Conservation (phyloP, 2,888 invertebrate species). For the Smittia aterrima region DNA sequence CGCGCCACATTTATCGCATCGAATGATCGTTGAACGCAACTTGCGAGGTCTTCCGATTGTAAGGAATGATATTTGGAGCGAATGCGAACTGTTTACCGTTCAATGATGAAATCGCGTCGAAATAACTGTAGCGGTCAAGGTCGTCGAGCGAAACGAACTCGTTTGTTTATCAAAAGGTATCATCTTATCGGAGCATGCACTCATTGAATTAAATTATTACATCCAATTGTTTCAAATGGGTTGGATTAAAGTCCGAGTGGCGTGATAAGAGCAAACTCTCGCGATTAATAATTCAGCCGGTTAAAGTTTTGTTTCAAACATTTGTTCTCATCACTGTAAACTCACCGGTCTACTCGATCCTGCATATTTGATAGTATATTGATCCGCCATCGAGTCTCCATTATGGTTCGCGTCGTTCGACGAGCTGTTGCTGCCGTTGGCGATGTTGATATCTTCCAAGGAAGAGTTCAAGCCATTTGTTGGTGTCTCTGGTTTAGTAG, state of each 20-base stretch:
- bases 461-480: constrained; percentile 17
- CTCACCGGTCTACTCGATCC: constrained; percentile 16
- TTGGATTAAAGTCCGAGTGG: too few species aligned
- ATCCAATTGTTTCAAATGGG: too few species aligned
- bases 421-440: constrained; percentile 4
- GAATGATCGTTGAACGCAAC: neutral
- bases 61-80: too few species aligned
- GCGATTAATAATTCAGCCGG: neutral
- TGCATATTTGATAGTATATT: neutral
- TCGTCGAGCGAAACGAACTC: neutral
- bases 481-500: neutral
- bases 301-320: neutral
- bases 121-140: constrained; percentile 6
- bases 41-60: too few species aligned
- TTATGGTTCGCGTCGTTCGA: neutral
- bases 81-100: neutral
- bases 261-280: neutral
- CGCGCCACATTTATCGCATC: neutral
- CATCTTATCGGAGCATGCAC: neutral
- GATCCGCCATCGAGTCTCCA: constrained; percentile 17
- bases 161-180: neutral
- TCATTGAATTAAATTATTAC: neutral
- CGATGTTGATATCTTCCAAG: constrained; percentile 6
- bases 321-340: neutral
- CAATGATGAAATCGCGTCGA: neutral